Evolutionary conservation across 2,888 invertebrate genomes (phyloP).

Genomic region (Eilema sororculum): DNA sequence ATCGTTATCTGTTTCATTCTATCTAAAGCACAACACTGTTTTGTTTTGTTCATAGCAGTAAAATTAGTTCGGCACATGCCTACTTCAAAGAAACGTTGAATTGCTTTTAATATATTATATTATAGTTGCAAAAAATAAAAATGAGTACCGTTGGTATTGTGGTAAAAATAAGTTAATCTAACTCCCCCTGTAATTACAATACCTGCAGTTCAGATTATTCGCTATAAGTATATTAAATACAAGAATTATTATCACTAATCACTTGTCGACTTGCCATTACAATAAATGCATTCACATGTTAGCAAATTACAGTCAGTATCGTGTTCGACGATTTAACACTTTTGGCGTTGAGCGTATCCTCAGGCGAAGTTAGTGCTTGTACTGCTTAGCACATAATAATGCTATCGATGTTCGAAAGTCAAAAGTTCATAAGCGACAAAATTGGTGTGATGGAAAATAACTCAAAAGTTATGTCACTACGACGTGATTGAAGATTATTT

Average conservation of each 20-base stretch:
- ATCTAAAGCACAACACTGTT: constrained; percentile 3
- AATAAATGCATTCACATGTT: constrained; percentile 14
- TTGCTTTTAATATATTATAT: too few species aligned
- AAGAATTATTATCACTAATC: not conserved
- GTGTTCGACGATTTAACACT: constrained; percentile 43
- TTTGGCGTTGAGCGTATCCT: constrained; percentile 16
- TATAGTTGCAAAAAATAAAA: too few species aligned
- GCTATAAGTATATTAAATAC: too few species aligned
- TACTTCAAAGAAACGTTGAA: too few species aligned
- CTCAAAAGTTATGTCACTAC: not conserved
- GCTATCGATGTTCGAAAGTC: constrained; percentile 7
- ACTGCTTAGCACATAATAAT: constrained; percentile 18
- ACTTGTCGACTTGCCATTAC: constrained; percentile 23
- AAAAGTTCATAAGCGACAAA: constrained; percentile 5
- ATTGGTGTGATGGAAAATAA: constrained; percentile 1
- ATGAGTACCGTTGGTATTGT: too few species aligned
- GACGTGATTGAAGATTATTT: not conserved
- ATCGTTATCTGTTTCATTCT: constrained; percentile 6
- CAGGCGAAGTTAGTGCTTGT: constrained; percentile 16
- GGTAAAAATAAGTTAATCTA: too few species aligned
- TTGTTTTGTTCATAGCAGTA: not conserved
- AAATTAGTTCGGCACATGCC: not conserved
- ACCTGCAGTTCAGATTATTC: too few species aligned
- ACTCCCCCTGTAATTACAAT: too few species aligned
- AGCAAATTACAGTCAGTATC: constrained; percentile 29